phyloP scores from a whole-genome alignment of 2,113 vertebrate species.

The Agelaius phoeniceus region DNA sequence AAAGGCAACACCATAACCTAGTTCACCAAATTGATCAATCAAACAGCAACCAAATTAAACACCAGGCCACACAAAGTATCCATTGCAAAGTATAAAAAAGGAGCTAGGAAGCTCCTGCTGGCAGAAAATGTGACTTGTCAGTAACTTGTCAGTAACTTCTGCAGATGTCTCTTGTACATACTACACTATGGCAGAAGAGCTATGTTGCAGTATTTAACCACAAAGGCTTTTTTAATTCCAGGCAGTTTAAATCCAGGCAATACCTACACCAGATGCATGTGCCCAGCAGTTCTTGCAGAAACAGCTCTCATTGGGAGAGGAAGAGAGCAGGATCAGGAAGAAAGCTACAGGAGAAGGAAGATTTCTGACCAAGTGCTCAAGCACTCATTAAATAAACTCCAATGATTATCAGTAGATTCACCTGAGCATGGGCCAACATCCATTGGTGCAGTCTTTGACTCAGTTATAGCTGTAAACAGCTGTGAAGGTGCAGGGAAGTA shows the following conservation, averaged over 20 bases:
- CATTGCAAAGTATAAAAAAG: not conserved
- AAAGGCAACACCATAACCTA: not conserved
- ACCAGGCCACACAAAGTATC: not conserved
- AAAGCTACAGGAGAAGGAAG: not conserved
- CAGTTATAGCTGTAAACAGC: not conserved
- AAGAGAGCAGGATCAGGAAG: not conserved
- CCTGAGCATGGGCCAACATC: not conserved
- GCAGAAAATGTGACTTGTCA: not conserved
- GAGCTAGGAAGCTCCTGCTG: not conserved
- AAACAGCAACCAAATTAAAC: not conserved
- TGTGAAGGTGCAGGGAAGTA: not conserved
- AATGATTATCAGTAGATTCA: not conserved
- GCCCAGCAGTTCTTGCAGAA: not conserved
- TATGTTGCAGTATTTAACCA: not conserved
- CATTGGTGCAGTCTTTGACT: not conserved
- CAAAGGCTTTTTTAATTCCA: not conserved
- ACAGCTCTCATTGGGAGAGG: not conserved
- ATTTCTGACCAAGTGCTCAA: not conserved
- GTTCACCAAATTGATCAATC: not conserved
- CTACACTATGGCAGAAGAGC: accelerated
- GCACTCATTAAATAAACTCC: not conserved
- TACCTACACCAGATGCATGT: not conserved
- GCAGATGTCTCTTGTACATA: not conserved
- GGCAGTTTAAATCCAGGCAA: not conserved
- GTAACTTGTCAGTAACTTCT: not conserved